These are phyloP conservation scores for Laspeyria flexula DNA, from an alignment of 2,888 invertebrate genomes.

Conservation along the genomic window DNA sequence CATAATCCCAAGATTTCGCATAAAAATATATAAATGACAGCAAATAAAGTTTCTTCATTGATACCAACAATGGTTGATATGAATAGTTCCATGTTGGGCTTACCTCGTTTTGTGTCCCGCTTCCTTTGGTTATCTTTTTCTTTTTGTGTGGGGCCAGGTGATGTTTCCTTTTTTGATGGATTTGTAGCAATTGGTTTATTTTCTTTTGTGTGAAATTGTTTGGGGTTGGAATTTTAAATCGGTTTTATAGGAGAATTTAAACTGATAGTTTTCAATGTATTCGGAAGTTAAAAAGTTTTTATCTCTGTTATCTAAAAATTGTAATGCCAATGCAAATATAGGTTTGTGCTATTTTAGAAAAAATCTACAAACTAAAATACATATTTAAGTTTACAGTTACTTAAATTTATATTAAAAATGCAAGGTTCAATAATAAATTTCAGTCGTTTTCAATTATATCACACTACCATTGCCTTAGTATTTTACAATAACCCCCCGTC, in stretches of 20 bases:
- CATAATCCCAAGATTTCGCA: conserved; percentile 58
- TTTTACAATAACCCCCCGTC: neutral
- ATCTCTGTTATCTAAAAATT: too few relatives aligned
- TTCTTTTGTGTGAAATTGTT: conserved; percentile 31
- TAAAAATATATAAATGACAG: conserved; percentile 73
- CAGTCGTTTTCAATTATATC: conserved; percentile 24
- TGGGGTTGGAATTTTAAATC: conserved; percentile 21
- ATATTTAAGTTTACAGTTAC: too few relatives aligned
- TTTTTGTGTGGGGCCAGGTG: conserved; percentile 45
- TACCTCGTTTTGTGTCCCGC: conserved; percentile 39
- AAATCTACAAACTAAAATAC: too few relatives aligned
- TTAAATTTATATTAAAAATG: too few relatives aligned
- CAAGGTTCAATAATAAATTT: too few relatives aligned
- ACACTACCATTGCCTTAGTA: neutral
- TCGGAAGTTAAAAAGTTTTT: conserved; percentile 4
- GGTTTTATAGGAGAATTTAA: conserved; percentile 4
- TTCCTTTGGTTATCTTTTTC: conserved; percentile 50
- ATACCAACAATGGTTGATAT: conserved; percentile 57
- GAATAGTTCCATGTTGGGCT: conserved; percentile 50
- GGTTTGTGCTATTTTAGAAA: too few relatives aligned
- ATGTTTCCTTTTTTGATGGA: conserved; percentile 56
- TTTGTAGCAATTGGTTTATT: conserved; percentile 59
- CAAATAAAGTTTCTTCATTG: conserved; percentile 73
- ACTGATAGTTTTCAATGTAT: neutral
- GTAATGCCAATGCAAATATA: too few relatives aligned